These are phyloP conservation scores for Diarsia dahlii DNA, from an alignment of 2,888 invertebrate species.

Conservation along the genomic window DNA sequence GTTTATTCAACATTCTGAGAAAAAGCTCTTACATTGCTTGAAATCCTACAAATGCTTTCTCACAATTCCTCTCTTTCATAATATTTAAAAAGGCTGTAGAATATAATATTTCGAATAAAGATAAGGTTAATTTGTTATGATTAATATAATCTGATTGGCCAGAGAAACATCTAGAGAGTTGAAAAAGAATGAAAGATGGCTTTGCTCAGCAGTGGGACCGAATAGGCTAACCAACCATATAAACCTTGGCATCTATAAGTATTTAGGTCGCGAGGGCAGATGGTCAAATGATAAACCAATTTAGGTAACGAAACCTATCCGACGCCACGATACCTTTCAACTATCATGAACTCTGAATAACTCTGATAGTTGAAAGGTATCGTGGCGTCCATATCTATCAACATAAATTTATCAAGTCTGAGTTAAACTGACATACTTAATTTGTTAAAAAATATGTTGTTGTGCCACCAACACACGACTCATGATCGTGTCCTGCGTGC, in stretches of 20 bases:
- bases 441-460: too few relatives aligned
- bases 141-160: background rate
- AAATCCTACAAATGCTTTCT: background rate
- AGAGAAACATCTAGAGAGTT: too few relatives aligned
- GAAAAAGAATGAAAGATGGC: too few relatives aligned
- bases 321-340: background rate
- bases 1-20: background rate
- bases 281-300: slow-evolving; percentile 26
- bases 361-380: too few relatives aligned
- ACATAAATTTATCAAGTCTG: too few relatives aligned
- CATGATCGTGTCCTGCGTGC: too few relatives aligned
- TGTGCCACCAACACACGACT: too few relatives aligned
- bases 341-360: too few relatives aligned
- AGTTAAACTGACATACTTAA: too few relatives aligned
- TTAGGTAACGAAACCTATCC: background rate
- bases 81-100: background rate
- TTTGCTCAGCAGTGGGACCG: too few relatives aligned
- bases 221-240: too few relatives aligned
- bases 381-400: too few relatives aligned
- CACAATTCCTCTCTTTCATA: background rate
- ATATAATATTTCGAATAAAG: background rate
- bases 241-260: slow-evolving; percentile 20
- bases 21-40: background rate
- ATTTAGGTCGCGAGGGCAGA: slow-evolving; percentile 31
- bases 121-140: background rate